Evolutionary conservation across 2,113 vertebrate genomes (phyloP).

Genomic region (Chloropsis cyanopogon): DNA sequence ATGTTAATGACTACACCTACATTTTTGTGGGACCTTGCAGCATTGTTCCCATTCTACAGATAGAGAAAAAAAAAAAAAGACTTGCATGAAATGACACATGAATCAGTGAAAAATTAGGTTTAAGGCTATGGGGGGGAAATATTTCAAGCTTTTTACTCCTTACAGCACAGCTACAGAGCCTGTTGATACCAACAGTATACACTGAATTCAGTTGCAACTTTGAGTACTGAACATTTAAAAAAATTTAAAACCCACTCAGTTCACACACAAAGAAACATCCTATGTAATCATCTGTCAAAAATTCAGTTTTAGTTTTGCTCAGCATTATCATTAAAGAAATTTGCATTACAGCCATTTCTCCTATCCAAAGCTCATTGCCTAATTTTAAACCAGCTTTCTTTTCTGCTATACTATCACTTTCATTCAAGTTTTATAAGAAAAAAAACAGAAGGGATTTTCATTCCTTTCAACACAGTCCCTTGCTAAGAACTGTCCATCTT

Average conservation of each 20-base stretch:
- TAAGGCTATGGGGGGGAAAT: neutral
- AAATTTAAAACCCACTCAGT: constrained; percentile 19
- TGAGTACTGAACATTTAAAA: neutral
- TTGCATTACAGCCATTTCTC: constrained; percentile 32
- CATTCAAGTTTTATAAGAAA: constrained; percentile 25
- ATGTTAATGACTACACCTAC: neutral
- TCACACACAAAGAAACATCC: constrained; percentile 23
- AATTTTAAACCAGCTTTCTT: constrained; percentile 53
- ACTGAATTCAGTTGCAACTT: neutral
- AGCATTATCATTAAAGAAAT: constrained; percentile 51
- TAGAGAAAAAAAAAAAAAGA: neutral
- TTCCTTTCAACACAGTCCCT: neutral
- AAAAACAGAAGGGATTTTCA: neutral
- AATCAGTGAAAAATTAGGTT: neutral
- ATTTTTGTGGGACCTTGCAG: neutral
- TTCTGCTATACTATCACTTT: constrained; percentile 43
- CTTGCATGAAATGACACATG: neutral
- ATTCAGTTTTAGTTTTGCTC: constrained; percentile 22
- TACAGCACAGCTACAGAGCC: neutral
- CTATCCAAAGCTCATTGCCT: neutral
- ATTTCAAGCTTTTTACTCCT: neutral
- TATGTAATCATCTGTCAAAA: constrained; percentile 39
- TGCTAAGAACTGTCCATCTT: neutral
- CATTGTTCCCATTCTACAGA: neutral
- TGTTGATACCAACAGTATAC: neutral